These are phyloP conservation scores for Coelopa pilipes DNA, from an alignment of 2,888 invertebrate genomes.

Conservation along the genomic window DNA sequence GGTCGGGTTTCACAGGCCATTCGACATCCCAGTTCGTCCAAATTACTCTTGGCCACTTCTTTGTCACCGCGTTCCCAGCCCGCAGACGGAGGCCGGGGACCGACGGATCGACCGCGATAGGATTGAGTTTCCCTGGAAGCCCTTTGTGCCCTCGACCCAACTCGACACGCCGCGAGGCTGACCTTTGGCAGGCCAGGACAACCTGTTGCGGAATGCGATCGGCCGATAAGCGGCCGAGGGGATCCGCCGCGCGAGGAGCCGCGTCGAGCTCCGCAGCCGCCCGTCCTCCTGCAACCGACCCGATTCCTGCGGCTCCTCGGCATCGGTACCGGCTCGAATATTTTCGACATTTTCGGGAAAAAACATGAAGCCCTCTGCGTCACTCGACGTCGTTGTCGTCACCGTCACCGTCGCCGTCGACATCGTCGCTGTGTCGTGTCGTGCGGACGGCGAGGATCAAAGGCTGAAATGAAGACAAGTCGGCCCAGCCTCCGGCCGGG, in stretches of 20 bases:
- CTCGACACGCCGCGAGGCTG: neutral
- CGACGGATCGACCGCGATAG: neutral
- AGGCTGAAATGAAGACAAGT: neutral
- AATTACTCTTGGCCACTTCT: slow-evolving; percentile 16
- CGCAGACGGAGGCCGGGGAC: too few species aligned
- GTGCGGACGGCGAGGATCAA: slow-evolving; percentile 21
- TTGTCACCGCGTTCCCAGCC: neutral
- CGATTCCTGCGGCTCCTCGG: neutral
- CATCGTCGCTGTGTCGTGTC: neutral
- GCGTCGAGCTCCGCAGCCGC: too few species aligned
- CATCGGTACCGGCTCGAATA: too few species aligned
- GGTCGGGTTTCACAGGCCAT: neutral
- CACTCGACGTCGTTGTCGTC: too few species aligned
- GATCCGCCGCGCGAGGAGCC: too few species aligned
- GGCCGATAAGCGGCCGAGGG: neutral
- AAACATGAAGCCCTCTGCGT: too few species aligned
- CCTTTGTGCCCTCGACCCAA: neutral
- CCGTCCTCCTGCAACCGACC: neutral
- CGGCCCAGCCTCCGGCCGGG: too few species aligned
- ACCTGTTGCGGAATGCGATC: slow-evolving; percentile 12
- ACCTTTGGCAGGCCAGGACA: neutral
- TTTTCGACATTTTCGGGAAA: too few species aligned
- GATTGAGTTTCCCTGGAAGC: neutral
- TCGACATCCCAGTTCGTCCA: neutral
- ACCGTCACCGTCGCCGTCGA: too few species aligned